Conservation (phyloP, 2,797 vertebrate species). For the Melanotaenia trifasciata region DNA sequence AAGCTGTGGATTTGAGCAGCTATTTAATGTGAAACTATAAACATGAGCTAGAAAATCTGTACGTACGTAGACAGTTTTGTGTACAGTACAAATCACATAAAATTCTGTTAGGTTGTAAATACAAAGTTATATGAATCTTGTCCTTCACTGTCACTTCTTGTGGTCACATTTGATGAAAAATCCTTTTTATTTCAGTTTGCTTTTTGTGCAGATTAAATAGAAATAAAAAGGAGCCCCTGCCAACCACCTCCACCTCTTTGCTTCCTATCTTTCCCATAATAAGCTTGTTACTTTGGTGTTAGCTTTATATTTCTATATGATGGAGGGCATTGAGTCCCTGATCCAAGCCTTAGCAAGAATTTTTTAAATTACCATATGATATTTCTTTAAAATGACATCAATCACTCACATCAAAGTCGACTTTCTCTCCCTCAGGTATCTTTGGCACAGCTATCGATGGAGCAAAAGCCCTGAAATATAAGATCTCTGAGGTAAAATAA, state of each 20-base stretch:
- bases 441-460: constrained; percentile 74
- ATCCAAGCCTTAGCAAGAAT: not conserved
- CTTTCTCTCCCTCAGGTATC: constrained; percentile 82
- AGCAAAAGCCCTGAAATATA: constrained; percentile 71
- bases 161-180: no score
- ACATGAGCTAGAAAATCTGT: no score
- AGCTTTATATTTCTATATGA: not conserved
- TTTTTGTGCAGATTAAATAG: not conserved
- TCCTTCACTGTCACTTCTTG: not conserved
- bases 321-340: not conserved
- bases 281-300: not conserved
- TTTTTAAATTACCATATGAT: not conserved
- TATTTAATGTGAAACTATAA: no score
- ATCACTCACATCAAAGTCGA: constrained; percentile 83
- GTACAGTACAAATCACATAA: no score
- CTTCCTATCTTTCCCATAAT: not conserved
- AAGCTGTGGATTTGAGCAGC: no score
- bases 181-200: not conserved
- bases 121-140: not conserved
- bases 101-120: not conserved
- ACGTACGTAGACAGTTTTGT: not conserved
- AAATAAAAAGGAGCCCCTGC: no score
- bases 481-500: constrained; percentile 14
- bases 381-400: constrained; percentile 7
- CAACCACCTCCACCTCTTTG: no score